Evolutionary conservation across 2,888 invertebrate genomes (phyloP).

Genomic region (Aporophyla lueneburgensis): DNA sequence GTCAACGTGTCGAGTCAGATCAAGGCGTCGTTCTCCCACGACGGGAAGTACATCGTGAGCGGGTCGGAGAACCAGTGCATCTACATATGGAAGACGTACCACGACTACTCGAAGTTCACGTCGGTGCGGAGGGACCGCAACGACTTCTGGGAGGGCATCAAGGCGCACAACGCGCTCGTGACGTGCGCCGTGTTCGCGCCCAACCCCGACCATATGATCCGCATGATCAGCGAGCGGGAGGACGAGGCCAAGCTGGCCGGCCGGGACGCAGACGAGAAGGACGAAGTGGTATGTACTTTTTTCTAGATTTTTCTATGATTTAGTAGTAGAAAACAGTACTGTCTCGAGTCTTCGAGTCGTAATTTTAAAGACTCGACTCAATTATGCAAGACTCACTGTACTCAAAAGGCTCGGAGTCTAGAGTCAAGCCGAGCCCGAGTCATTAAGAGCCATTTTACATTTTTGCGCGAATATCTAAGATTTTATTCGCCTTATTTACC

Average conservation of each 20-base stretch:
- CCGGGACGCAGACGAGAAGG: conserved; percentile 71
- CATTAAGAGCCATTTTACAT: too few species aligned
- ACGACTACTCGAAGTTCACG: conserved; percentile 98
- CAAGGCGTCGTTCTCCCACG: conserved; percentile 99
- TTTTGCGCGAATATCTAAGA: too few species aligned
- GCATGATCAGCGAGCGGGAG: conserved; percentile 92
- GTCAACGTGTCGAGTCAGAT: conserved; percentile 99
- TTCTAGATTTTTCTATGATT: neutral
- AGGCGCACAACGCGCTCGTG: conserved; percentile 98
- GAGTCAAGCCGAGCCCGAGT: too few species aligned
- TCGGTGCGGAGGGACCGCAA: conserved; percentile 98
- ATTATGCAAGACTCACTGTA: too few species aligned
- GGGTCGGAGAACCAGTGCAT: conserved; percentile 99
- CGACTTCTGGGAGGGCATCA: conserved; percentile 98
- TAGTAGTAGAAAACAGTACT: neutral
- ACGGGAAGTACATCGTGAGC: conserved; percentile 99
- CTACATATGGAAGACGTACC: conserved; percentile 99
- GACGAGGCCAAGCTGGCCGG: conserved; percentile 76
- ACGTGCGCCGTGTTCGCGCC: conserved; percentile 99
- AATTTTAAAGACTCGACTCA: too few species aligned
- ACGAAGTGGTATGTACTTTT: conserved; percentile 78
- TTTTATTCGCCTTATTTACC: too few species aligned
- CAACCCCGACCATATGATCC: conserved; percentile 97
- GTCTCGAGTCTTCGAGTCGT: too few species aligned
- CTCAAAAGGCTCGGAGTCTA: too few species aligned